Percentiles rank a stretch among this genome's conserved stretches.
phyloP scores from a whole-genome alignment of 2,113 vertebrate genomes.

The Cygnus buccinator region DNA sequence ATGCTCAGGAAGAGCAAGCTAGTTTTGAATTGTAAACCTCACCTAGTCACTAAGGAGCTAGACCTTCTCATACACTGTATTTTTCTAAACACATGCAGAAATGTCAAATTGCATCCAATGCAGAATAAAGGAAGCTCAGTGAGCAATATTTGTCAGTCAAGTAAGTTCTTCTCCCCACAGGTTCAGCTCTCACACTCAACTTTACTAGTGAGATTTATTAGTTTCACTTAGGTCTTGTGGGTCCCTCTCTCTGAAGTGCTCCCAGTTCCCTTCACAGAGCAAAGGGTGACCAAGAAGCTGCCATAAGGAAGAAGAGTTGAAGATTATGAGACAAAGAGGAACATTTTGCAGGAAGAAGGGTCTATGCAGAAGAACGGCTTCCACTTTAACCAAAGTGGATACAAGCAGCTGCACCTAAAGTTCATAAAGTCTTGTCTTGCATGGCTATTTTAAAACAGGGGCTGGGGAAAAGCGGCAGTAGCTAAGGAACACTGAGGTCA shows the following conservation, averaged over 20 bases:
- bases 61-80: neutral
- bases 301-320: constrained; percentile 28
- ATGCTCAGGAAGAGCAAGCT: neutral
- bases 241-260: neutral
- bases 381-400: constrained; percentile 54
- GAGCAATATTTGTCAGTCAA: neutral
- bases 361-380: constrained; percentile 42
- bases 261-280: constrained; percentile 37
- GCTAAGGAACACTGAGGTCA: constrained; percentile 46
- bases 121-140: neutral
- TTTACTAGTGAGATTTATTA: neutral
- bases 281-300: constrained; percentile 8
- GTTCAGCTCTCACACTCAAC: neutral
- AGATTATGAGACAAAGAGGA: constrained; percentile 50
- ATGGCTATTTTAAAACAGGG: constrained; percentile 45
- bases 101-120: neutral
- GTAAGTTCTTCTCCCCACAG: neutral
- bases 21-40: neutral
- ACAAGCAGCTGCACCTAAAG: constrained; percentile 42
- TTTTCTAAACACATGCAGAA: neutral
- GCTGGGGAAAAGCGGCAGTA: constrained; percentile 33
- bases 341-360: constrained; percentile 33
- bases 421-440: neutral
- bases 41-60: neutral
- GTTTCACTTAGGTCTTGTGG: neutral